phyloP scores from a whole-genome alignment of 1,140 invertebrate genomes.

The Brachionus asplanchnoidis region DNA sequence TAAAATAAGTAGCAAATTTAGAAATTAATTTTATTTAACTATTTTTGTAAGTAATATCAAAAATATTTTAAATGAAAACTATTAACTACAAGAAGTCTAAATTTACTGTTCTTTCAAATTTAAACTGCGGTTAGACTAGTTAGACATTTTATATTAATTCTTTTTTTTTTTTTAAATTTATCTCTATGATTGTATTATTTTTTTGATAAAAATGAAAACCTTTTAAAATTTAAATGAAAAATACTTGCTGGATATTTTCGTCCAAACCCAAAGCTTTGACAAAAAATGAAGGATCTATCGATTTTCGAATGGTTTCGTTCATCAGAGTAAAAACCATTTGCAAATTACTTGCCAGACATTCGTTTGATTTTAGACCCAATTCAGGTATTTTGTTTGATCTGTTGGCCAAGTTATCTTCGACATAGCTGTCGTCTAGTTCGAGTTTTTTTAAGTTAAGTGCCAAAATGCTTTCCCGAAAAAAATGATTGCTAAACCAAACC shows the following conservation, averaged over 20 bases:
- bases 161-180: too few relatives aligned
- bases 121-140: too few relatives aligned
- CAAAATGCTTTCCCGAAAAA: slow-evolving; percentile 42
- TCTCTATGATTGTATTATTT: too few relatives aligned
- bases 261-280: slow-evolving; percentile 65
- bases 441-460: background rate
- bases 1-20: too few relatives aligned
- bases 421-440: background rate
- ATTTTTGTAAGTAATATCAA: too few relatives aligned
- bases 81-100: too few relatives aligned
- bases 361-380: background rate
- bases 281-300: slow-evolving; percentile 65
- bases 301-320: slow-evolving; percentile 47
- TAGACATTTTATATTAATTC: too few relatives aligned
- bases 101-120: too few relatives aligned
- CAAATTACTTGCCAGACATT: slow-evolving; percentile 14
- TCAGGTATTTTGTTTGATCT: background rate
- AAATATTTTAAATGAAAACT: too few relatives aligned
- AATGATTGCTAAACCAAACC: slow-evolving; percentile 32
- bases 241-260: slow-evolving; percentile 60
- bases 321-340: slow-evolving; percentile 42
- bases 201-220: too few relatives aligned
- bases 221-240: background rate
- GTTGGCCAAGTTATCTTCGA: background rate
- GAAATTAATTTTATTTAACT: too few relatives aligned